A percentile compares a stretch with the other conserved stretches of the same genome.
phyloP scores from a whole-genome alignment of 2,888 invertebrate genomes.

The Ornithoptera alexandrae region DNA sequence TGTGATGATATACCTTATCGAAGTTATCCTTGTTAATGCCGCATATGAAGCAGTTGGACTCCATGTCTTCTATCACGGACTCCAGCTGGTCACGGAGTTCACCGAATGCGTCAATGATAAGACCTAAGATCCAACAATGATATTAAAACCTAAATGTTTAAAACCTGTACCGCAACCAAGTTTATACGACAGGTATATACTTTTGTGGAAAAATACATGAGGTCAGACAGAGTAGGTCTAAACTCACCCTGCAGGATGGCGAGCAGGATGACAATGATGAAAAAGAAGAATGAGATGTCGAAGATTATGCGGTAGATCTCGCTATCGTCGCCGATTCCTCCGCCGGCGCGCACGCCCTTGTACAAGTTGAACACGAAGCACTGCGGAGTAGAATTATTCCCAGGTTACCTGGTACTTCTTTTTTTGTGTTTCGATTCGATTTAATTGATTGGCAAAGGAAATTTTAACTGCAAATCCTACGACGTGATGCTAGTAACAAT shows the following conservation, averaged over 20 bases:
- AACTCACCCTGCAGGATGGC: conserved; percentile 97
- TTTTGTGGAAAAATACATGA: too few relatives aligned
- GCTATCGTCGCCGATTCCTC: conserved; percentile 98
- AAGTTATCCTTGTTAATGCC: conserved; percentile 99
- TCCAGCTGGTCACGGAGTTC: conserved; percentile 99
- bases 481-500: too few relatives aligned
- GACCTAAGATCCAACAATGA: conserved; percentile 82
- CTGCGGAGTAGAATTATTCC: conserved; percentile 69
- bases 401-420: neutral
- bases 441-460: too few relatives aligned
- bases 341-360: conserved; percentile 99
- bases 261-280: conserved; percentile 98
- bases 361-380: conserved; percentile 99
- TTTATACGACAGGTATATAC: too few relatives aligned
- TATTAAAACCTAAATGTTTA: neutral
- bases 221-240: neutral
- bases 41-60: conserved; percentile 99
- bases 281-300: conserved; percentile 99
- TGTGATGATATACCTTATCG: conserved; percentile 83
- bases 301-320: conserved; percentile 99
- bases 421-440: neutral
- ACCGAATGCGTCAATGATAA: conserved; percentile 99
- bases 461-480: too few relatives aligned
- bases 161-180: too few relatives aligned
- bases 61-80: conserved; percentile 99